phyloP scores from a whole-genome alignment of 2,888 invertebrate species.

The Melikaiella ostensackeni region DNA sequence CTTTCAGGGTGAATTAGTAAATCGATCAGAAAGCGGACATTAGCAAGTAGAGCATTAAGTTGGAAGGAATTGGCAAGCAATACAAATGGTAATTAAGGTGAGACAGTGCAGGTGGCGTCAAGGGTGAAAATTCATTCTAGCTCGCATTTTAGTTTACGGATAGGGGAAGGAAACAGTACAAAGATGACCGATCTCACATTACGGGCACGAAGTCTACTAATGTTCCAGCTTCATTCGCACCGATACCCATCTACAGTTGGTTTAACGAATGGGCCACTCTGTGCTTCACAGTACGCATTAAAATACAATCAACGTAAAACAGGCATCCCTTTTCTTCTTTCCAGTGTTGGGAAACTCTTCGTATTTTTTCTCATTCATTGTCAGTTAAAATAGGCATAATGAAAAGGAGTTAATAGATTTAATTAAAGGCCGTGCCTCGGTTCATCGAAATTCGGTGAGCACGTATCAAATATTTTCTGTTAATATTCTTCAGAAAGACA shows the following conservation, averaged over 20 bases:
- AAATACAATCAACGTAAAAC: slow-evolving; percentile 38
- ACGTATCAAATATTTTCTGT: no score
- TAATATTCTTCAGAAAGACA: no score
- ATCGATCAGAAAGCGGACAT: background rate
- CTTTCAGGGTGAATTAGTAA: background rate
- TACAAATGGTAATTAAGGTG: background rate
- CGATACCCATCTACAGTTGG: slow-evolving; percentile 41
- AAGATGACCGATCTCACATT: slow-evolving; percentile 30
- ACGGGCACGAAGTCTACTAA: slow-evolving; percentile 30
- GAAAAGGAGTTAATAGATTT: background rate
- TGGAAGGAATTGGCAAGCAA: background rate
- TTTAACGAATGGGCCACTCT: slow-evolving; percentile 30
- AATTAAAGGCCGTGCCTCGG: no score
- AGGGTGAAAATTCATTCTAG: slow-evolving; percentile 16
- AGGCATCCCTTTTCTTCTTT: background rate
- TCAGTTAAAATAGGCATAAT: background rate
- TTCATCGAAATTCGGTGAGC: no score
- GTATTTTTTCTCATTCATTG: background rate
- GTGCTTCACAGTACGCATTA: slow-evolving; percentile 14
- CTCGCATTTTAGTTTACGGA: slow-evolving; percentile 13
- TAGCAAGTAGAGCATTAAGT: background rate
- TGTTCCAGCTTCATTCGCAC: slow-evolving; percentile 38
- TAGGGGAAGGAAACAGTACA: slow-evolving; percentile 13
- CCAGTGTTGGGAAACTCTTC: background rate
- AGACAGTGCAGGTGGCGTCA: background rate